phyloP scores from a whole-genome alignment of 2,888 invertebrate species.

The Panopea generosa region DNA sequence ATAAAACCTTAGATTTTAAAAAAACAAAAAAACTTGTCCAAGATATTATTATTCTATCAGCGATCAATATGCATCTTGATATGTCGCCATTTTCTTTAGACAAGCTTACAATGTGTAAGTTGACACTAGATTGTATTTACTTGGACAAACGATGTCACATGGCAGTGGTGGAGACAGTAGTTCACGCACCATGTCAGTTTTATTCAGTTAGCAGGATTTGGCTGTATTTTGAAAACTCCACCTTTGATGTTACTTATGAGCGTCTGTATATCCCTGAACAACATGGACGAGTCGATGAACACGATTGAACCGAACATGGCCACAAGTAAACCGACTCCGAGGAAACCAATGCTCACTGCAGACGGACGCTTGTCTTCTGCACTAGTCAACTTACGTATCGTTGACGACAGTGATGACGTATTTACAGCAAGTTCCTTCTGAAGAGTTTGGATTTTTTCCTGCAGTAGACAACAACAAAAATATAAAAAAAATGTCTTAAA shows the following conservation, averaged over 20 bases:
- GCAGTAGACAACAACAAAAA: neutral
- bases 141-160: no score
- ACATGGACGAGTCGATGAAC: slow-evolving; percentile 46
- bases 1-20: no score
- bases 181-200: no score
- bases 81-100: no score
- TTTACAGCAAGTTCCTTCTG: slow-evolving; percentile 54
- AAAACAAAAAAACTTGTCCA: no score
- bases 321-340: slow-evolving; percentile 48
- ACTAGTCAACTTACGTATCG: slow-evolving; percentile 55
- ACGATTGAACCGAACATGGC: slow-evolving; percentile 47
- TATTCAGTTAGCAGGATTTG: no score
- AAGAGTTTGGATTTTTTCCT: slow-evolving; percentile 47
- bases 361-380: slow-evolving; percentile 54
- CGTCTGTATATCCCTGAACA: slow-evolving; percentile 34
- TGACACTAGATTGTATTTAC: no score
- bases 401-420: slow-evolving; percentile 47
- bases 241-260: slow-evolving; percentile 35
- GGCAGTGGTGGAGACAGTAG: no score
- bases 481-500: neutral
- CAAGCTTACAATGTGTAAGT: no score
- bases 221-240: neutral
- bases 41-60: no score
- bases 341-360: slow-evolving; percentile 53
- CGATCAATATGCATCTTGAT: no score